Percentiles rank a stretch among this genome's conserved stretches.
Evolutionary conservation across 2,888 invertebrate species (phyloP).

Genomic region (Exocentrus adspersus): DNA sequence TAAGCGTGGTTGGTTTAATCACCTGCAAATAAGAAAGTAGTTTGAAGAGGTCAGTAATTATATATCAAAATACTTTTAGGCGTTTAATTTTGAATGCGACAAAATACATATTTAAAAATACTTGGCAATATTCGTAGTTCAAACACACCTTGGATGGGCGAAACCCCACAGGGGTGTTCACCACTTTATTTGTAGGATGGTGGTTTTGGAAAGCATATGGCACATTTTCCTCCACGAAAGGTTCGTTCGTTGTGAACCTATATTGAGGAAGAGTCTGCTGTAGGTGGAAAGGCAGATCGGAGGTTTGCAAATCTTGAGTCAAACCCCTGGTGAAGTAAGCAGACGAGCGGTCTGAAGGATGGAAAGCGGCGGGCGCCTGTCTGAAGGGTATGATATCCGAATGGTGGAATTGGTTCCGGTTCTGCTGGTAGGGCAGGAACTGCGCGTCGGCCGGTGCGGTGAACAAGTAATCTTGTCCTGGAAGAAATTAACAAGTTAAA

Average conservation of each 20-base stretch:
- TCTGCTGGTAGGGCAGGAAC: conserved; percentile 56
- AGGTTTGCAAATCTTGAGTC: conserved; percentile 61
- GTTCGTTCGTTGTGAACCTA: conserved; percentile 62
- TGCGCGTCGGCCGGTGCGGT: conserved; percentile 53
- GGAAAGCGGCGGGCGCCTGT: conserved; percentile 47
- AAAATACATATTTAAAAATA: too few relatives aligned
- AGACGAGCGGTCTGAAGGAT: conserved; percentile 33
- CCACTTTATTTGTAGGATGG: conserved; percentile 60
- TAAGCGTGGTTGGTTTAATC: conserved; percentile 61
- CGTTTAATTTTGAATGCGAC: too few relatives aligned
- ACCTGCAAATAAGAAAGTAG: conserved; percentile 47
- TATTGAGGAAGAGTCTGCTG: conserved; percentile 62
- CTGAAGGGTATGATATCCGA: conserved; percentile 55
- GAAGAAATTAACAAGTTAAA: conserved; percentile 47
- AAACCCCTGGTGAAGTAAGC: conserved; percentile 44
- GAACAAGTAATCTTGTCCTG: conserved; percentile 62
- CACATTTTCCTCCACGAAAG: not conserved
- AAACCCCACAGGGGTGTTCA: conserved; percentile 57
- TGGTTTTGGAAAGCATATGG: conserved; percentile 4
- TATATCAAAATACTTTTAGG: too few relatives aligned
- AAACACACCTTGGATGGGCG: conserved; percentile 50
- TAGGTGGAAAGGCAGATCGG: conserved; percentile 59
- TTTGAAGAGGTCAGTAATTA: conserved; percentile 18
- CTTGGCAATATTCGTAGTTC: too few relatives aligned
- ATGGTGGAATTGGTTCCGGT: conserved; percentile 41